Conservation (phyloP, 2,113 vertebrate genomes). For the Motacilla alba region DNA sequence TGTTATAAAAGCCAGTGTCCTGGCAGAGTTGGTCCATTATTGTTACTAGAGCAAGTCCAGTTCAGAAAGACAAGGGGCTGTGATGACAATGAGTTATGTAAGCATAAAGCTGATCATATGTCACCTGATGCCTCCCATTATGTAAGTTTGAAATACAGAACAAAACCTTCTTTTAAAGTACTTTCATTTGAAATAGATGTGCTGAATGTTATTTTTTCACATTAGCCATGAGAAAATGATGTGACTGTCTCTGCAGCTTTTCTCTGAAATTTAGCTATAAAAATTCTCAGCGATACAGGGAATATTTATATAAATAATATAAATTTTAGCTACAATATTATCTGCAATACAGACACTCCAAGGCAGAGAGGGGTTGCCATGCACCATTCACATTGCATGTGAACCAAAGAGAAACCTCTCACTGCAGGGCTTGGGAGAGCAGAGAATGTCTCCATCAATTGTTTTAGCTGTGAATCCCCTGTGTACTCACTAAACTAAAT, state of each 20-base stretch:
- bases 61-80: neutral
- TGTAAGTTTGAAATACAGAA: neutral
- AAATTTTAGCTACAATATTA: neutral
- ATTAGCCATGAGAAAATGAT: neutral
- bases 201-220: neutral
- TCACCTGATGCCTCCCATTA: neutral
- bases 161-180: neutral
- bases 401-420: neutral
- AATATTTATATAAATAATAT: neutral
- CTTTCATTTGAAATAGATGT: neutral
- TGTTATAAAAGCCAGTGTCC: neutral
- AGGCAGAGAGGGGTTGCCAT: neutral
- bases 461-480: neutral
- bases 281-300: neutral
- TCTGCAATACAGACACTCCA: neutral
- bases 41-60: neutral
- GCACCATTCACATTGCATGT: fast-evolving
- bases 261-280: neutral
- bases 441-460: neutral
- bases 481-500: fast-evolving
- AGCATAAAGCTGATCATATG: neutral
- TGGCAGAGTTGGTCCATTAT: neutral
- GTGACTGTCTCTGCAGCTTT: neutral
- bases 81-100: neutral
- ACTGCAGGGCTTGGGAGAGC: neutral